Evolutionary conservation across 2,888 invertebrate genomes (phyloP), one percentile per base, ranked within the genome.

Genomic region (Hofmannophila pseudospretella): DNA sequence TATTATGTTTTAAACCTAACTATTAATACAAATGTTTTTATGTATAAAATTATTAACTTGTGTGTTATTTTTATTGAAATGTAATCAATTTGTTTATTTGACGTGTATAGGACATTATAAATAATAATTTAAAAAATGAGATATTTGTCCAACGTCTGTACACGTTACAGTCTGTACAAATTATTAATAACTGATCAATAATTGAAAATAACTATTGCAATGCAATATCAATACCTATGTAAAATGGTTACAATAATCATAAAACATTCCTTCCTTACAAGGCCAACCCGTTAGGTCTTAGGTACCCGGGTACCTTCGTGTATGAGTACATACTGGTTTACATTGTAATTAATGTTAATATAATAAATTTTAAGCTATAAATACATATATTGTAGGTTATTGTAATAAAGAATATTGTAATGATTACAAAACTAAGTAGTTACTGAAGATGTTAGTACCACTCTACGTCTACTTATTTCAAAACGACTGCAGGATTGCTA

Each of bases 211-310:
- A n/a, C n/a, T n/a, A n/a, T n/a, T n/a, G n/a, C n/a, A n/a, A n/a
- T n/a, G n/a, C n/a, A n/a, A n/a, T n/a, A n/a, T n/a, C n/a, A n/a
- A n/a, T 4, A 16, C 16, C 12, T 20, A 19, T 43, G 22, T 22
- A 45, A 45, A 43, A 39, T 33, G 41, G 36, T 45, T 51, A 58
- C 53, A 59, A 64, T 54, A 59, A 64, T 50, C 59, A 60, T 67
- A 55, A 54, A 63, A 45, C 57, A 54, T 60, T 64, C 45, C 47
- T 43, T 58, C 47, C 44, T 45, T 55, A 54, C 66, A 69, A 70
- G 72, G 70, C 48, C 55, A 71, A 65, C 69, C 48, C 42, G 67
- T 58, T 60, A 49, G 13, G n/a, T 29, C 7, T 14, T n/a, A n/a
- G n/a, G n/a, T n/a, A n/a, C n/a, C n/a, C n/a, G n/a, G 9, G 5